Evolutionary conservation across 1,140 invertebrate species (phyloP).

Genomic region (Aphelinus certus): DNA sequence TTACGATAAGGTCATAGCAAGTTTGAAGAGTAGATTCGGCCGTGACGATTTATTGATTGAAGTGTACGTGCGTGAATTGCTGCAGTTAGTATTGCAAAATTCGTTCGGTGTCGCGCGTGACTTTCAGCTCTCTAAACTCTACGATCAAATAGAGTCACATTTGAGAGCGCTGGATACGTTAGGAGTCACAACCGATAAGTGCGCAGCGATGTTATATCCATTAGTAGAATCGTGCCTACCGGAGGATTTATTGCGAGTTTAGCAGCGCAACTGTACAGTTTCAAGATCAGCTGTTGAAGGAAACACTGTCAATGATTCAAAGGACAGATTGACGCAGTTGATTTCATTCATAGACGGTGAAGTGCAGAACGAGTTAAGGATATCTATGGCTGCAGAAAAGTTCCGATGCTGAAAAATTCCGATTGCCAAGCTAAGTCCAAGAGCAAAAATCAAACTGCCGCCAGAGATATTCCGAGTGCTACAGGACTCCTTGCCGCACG

Average conservation of each 20-base stretch:
- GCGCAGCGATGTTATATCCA: slow-evolving; percentile 40
- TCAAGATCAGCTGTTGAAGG: slow-evolving; percentile 38
- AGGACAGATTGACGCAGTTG: slow-evolving; percentile 36
- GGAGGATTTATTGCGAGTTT: not conserved
- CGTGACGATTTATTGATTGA: slow-evolving; percentile 45
- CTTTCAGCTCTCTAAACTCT: not conserved
- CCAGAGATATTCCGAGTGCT: not conserved
- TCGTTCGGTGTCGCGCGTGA: not conserved
- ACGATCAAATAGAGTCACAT: slow-evolving; percentile 7
- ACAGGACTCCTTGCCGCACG: slow-evolving; percentile 13
- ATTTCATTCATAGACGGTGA: slow-evolving; percentile 46
- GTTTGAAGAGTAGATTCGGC: slow-evolving; percentile 45
- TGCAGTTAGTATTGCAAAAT: slow-evolving; percentile 28
- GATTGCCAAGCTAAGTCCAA: not conserved
- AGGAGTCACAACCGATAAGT: too few species aligned
- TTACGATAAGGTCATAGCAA: slow-evolving; percentile 45
- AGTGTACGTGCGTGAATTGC: slow-evolving; percentile 28
- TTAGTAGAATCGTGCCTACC: slow-evolving; percentile 54
- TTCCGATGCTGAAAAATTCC: slow-evolving; percentile 24
- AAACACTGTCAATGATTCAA: not conserved
- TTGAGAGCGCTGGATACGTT: too few species aligned
- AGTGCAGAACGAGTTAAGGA: slow-evolving; percentile 46
- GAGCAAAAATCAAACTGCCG: not conserved
- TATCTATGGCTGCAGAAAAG: slow-evolving; percentile 41
- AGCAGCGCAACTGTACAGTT: slow-evolving; percentile 25